phyloP scores from a whole-genome alignment of 2,888 invertebrate genomes.

The Epinotia bilunana region DNA sequence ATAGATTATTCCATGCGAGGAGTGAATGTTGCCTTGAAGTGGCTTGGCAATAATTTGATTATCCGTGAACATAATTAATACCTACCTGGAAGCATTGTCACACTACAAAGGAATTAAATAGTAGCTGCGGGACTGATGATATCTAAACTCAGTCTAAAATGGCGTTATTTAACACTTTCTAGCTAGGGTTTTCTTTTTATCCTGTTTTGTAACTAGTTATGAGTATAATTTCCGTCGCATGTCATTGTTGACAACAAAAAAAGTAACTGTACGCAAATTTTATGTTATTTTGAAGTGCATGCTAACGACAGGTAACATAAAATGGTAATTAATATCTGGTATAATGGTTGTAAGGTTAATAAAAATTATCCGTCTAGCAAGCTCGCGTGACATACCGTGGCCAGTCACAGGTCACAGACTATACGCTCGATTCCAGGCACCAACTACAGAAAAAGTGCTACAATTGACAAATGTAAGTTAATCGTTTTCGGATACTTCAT shows the following conservation, averaged over 20 bases:
- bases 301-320: constrained; percentile 29
- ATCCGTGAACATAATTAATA: constrained; percentile 17
- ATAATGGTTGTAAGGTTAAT: constrained; percentile 30
- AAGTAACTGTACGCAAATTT: constrained; percentile 22
- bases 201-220: neutral
- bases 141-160: too few relatives aligned
- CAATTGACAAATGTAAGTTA: neutral
- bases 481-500: neutral
- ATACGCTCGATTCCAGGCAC: neutral
- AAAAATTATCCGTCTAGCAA: constrained; percentile 33
- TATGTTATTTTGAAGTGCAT: constrained; percentile 23
- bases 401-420: constrained; percentile 23
- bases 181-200: neutral
- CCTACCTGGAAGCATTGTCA: neutral
- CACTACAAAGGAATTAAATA: neutral
- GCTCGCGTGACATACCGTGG: constrained; percentile 32
- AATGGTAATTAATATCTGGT: constrained; percentile 37
- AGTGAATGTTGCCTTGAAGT: constrained; percentile 31
- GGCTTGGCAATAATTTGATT: constrained; percentile 41
- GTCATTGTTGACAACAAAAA: neutral
- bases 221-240: neutral
- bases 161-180: too few relatives aligned
- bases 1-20: constrained; percentile 15
- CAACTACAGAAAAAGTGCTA: neutral
- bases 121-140: neutral